These are phyloP conservation scores for Philaethria dido DNA, from an alignment of 2,888 invertebrate genomes.

Conservation along the genomic window DNA sequence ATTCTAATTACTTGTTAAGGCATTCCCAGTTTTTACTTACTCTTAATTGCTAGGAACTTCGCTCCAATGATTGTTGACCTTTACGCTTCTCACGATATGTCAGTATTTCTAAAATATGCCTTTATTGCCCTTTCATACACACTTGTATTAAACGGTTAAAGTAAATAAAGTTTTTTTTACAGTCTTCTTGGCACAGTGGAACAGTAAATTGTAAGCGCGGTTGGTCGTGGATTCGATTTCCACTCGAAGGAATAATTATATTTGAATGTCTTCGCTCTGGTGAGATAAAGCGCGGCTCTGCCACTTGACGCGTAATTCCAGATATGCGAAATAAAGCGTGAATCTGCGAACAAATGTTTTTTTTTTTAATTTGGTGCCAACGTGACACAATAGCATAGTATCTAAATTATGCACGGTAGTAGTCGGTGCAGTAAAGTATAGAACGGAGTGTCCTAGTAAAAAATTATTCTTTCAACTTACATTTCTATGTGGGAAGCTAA, in stretches of 20 bases:
- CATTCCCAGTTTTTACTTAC: slow-evolving; percentile 35
- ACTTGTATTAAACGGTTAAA: slow-evolving; percentile 21
- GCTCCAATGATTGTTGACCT: slow-evolving; percentile 64
- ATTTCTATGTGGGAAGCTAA: too few species aligned
- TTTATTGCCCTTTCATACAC: slow-evolving; percentile 36
- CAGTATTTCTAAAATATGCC: slow-evolving; percentile 39
- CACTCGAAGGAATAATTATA: background rate
- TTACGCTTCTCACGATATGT: slow-evolving; percentile 41
- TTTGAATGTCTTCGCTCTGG: too few species aligned
- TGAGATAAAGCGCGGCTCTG: too few species aligned
- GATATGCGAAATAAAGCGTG: background rate
- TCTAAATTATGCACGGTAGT: too few species aligned
- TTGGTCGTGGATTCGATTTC: background rate
- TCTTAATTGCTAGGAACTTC: slow-evolving; percentile 59
- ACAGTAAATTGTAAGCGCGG: background rate
- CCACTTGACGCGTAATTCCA: too few species aligned
- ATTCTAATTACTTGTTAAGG: background rate
- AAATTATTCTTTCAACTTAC: too few species aligned
- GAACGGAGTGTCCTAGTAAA: too few species aligned
- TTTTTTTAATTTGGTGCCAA: too few species aligned
- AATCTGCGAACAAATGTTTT: too few species aligned
- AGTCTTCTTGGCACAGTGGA: background rate
- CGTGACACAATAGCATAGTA: too few species aligned
- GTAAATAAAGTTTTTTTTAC: slow-evolving; percentile 3
- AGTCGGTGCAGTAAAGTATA: too few species aligned